Evolutionary conservation across 2,113 vertebrate species (phyloP), one percentile per base, ranked within the genome.

Genomic region (Xiphophorus couchianus): DNA sequence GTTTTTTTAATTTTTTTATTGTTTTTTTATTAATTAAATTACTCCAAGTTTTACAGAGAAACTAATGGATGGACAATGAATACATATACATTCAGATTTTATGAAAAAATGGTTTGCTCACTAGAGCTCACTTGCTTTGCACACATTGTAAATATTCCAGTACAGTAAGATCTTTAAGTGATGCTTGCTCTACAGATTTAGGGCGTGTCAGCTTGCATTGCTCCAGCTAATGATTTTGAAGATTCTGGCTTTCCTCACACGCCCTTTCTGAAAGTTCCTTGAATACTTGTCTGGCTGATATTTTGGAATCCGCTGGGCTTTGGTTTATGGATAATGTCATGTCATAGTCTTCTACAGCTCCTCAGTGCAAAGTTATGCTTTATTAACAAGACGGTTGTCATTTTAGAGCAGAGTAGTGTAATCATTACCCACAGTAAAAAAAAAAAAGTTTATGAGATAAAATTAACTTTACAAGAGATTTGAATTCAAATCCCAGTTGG

Each of bases 271-370:
- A 86, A 85, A 81, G 62, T 77, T 81, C 25, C 39, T 28, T 77
- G 60, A 82, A 81, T 74, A 74, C 80, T 67, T 63, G 2, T 48
- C 74, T 80, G 68, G 70, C 60, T 81, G 77, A 76, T 69, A 67
- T 66, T 78, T 71, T 85, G 82, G 77, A 88, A 90, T 73, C 62
- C 71, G 48, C 33, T 61, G 70, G 69, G 61, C 71, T 33, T 78
- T 54, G 44, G 66, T 80, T 84, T 77, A 70, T 78, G 81, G 85
- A 74, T 69, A 78, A 80, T 78, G 82, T 90, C 80, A 83, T 37
- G 81, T 87, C 86, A 74, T 74, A 71, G 85, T 88, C 64, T 77
- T 77, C 69, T 83, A 64, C 81, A 87, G 78, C 75, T 78, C 83
- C 76, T 83, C 61, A 78, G 80, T 81, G 70, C 77, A 78, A 76